Base-by-base conservation (phyloP, 2,113 vertebrate species). In the Lagopus muta region DNA sequence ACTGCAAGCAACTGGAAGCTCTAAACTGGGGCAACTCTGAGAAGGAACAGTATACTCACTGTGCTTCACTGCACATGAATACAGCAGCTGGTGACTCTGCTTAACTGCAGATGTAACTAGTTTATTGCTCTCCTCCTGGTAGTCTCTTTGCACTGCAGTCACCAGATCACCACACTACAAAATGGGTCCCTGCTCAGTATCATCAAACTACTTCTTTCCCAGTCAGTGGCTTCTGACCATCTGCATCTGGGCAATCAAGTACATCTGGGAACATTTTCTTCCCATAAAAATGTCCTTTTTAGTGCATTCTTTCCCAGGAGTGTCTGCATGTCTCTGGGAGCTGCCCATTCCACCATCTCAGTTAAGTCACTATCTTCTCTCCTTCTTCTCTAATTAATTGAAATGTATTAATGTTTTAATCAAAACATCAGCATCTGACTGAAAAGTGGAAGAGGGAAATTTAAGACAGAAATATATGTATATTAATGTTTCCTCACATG, bases 111-210 rank as follows among this genome's bases (percentile, higher is more conserved):
- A 58, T 1, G 8, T 32, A 34, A 32, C 28, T n/a, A 69, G 43
- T 54, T 21, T 13, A 1, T 25, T 34, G 24, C 52, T 38, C 34
- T 47, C 65, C 47, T 10, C 7, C 28, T 52, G 28, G 3, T 65
- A 70, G 40, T 10, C 38, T 55, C 64, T 16, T 18, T 14, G 34
- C 60, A 19, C 48, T 18, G 34, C 0, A 0, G n/a, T 1, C 38
- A 15, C 67, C 28, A 48, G 67, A 43, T 34, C 2, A 2, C 17
- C 3, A 2, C 22, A 7, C 14, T 50, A 32, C 42, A 24, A 8
- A 47, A 4, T 1, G 11, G 11, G 5, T 67, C 69, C 65, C 66
- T 82, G 70, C 42, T 13, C 1, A 45, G 54, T 32, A 47, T 40
- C 25, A 54, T 3, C 12, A 54, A 74, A 66, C 8, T 47, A 34